Conservation (phyloP, 2,797 vertebrate genomes). For the Cuculus canorus region DNA sequence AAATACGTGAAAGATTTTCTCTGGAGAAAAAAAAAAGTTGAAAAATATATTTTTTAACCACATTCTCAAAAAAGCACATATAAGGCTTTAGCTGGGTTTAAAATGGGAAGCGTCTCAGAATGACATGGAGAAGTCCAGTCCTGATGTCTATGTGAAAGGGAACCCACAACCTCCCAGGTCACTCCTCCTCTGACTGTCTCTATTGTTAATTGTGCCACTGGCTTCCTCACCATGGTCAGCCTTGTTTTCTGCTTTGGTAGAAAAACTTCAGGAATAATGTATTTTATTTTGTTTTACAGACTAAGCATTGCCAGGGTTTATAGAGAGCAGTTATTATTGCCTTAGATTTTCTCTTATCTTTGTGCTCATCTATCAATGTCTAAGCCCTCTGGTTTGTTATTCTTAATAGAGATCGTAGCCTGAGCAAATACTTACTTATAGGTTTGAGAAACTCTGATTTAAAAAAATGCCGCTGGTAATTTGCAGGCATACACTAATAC, state of each 20-base stretch:
- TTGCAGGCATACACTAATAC: neutral
- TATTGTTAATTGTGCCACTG: neutral
- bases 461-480: neutral
- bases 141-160: neutral
- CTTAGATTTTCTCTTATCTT: neutral
- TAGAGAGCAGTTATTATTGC: neutral
- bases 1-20: neutral
- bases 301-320: neutral
- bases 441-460: neutral
- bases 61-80: neutral
- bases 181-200: neutral
- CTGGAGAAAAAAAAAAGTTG: no score
- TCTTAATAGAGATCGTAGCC: neutral
- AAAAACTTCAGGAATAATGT: neutral
- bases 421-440: neutral
- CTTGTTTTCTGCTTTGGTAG: neutral
- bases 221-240: neutral
- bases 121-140: neutral
- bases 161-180: neutral
- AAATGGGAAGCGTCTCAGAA: neutral
- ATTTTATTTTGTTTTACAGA: neutral
- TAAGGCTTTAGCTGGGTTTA: neutral
- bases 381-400: neutral
- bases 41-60: neutral
- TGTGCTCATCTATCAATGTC: neutral